phyloP scores from a whole-genome alignment of 2,888 invertebrate species.

The Drosophila testacea region DNA sequence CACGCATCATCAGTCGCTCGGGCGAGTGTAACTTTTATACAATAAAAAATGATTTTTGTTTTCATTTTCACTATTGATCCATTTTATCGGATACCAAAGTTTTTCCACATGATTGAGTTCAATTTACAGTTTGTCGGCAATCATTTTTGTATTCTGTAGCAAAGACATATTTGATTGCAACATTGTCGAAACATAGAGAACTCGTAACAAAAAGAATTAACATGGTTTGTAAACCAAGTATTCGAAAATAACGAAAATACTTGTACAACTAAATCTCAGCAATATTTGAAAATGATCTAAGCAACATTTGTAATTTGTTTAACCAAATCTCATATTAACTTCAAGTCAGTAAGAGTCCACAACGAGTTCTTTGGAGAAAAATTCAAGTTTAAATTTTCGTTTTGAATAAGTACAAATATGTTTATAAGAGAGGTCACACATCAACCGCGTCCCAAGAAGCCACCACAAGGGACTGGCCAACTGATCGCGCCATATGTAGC shows the following conservation, averaged over 20 bases:
- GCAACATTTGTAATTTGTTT: slow-evolving; percentile 16
- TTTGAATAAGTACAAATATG: slow-evolving; percentile 42
- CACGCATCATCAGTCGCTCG: slow-evolving; percentile 29
- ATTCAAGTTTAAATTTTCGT: slow-evolving; percentile 52
- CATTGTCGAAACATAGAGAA: background rate
- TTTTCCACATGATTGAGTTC: slow-evolving; percentile 55
- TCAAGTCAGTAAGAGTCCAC: slow-evolving; percentile 20
- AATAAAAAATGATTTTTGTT: slow-evolving; percentile 8
- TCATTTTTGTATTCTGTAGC: slow-evolving; percentile 17
- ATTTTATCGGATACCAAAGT: slow-evolving; percentile 36
- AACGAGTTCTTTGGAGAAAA: slow-evolving; percentile 37
- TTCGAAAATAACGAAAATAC: background rate
- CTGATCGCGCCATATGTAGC: slow-evolving; percentile 50
- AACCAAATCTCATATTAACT: background rate
- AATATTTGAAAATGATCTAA: slow-evolving; percentile 20
- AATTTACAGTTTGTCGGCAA: slow-evolving; percentile 46
- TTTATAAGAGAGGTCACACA: slow-evolving; percentile 56
- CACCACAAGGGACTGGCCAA: background rate
- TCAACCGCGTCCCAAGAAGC: background rate
- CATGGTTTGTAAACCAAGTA: background rate
- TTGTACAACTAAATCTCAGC: background rate
- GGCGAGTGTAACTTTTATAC: slow-evolving; percentile 1
- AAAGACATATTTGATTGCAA: slow-evolving; percentile 6
- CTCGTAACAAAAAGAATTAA: background rate
- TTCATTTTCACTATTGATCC: slow-evolving; percentile 8